phyloP scores from a whole-genome alignment of 2,888 invertebrate genomes.

The Rhamnusium bicolor region DNA sequence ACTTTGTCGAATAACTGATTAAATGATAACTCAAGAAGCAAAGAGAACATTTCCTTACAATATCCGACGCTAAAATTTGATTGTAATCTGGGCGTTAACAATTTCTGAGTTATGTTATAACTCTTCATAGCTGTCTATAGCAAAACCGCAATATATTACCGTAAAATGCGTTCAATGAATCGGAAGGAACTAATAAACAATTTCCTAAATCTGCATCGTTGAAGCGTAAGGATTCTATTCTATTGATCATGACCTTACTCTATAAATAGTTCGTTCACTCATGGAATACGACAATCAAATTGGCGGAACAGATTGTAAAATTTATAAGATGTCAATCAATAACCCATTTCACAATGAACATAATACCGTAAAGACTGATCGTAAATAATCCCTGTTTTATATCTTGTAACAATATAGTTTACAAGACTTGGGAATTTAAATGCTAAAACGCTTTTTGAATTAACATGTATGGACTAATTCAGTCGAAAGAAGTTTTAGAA shows the following conservation, averaged over 20 bases:
- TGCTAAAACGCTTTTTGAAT: neutral
- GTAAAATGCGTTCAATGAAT: conserved; percentile 13
- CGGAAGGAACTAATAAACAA: conserved; percentile 32
- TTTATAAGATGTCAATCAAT: conserved; percentile 29
- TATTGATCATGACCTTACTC: conserved; percentile 35
- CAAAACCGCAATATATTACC: neutral
- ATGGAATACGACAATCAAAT: conserved; percentile 7
- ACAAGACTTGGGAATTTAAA: neutral
- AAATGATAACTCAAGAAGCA: neutral
- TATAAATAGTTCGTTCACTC: conserved; percentile 26
- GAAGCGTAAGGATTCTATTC: neutral
- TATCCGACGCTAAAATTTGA: neutral
- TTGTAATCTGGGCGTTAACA: neutral
- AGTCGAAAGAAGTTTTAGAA: neutral
- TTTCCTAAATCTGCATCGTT: conserved; percentile 22
- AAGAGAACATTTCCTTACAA: neutral
- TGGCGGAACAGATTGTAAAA: conserved; percentile 24
- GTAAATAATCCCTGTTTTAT: neutral
- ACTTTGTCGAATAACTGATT: too few relatives aligned
- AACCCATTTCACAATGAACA: neutral
- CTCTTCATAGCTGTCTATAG: neutral
- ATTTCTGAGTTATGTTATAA: neutral
- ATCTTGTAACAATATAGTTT: neutral
- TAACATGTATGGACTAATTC: neutral
- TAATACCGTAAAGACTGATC: neutral